Conservation (phyloP, 2,797 vertebrate genomes). For the Trachops cirrhosus region DNA sequence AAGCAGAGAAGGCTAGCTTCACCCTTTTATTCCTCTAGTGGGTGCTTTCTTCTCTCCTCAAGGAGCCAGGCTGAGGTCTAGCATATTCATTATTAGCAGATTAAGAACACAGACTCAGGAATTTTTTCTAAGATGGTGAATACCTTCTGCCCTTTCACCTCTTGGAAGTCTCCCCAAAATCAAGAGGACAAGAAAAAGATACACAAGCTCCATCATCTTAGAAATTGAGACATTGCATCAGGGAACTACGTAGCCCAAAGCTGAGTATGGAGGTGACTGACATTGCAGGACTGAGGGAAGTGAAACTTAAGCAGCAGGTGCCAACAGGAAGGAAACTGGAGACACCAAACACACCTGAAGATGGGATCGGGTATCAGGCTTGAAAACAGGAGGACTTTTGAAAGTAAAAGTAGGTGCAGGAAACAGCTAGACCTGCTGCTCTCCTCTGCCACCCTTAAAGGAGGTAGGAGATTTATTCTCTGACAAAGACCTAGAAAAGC, state of each 20-base stretch:
- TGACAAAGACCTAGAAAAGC: background rate
- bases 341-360: background rate
- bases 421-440: background rate
- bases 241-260: background rate
- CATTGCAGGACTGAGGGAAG: background rate
- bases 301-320: background rate
- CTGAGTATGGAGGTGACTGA: background rate
- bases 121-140: background rate
- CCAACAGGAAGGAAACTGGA: background rate
- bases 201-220: background rate
- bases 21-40: background rate
- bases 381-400: background rate
- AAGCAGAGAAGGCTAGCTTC: background rate
- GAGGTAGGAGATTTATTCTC: background rate
- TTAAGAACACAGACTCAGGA: background rate
- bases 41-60: background rate
- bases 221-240: background rate
- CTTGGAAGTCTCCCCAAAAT: background rate
- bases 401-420: background rate
- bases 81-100: too few species aligned
- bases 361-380: background rate
- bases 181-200: background rate
- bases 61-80: background rate
- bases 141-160: background rate
- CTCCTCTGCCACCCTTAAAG: background rate